These are phyloP conservation scores for Glyptemys insculpta DNA, from an alignment of 2,797 vertebrate genomes.

Conservation along the genomic window DNA sequence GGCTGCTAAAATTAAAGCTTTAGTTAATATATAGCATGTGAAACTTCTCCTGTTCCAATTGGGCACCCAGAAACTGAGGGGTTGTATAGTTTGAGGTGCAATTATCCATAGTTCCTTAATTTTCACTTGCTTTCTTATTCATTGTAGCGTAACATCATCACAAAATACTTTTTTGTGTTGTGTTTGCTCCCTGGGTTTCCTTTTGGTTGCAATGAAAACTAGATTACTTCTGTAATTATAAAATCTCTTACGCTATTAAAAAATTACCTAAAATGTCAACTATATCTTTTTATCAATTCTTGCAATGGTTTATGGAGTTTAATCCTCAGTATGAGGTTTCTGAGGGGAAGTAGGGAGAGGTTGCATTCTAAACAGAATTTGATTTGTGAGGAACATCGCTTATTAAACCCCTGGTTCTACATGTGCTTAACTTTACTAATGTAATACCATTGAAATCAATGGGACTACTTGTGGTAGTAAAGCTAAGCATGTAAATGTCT, in stretches of 20 bases:
- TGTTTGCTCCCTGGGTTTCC: not conserved
- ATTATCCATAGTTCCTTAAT: not conserved
- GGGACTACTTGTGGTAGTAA: not conserved
- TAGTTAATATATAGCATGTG: not conserved
- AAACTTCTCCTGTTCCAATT: not conserved
- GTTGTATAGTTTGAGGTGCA: not conserved
- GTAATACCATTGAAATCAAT: not conserved
- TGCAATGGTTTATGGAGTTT: not conserved
- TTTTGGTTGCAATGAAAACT: not conserved
- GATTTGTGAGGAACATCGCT: too few relatives aligned
- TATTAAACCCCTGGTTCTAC: not conserved
- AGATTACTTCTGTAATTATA: not conserved
- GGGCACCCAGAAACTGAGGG: too few relatives aligned
- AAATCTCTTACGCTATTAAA: not conserved
- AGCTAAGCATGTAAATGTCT: too few relatives aligned
- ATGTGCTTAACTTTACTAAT: not conserved
- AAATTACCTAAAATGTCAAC: not conserved
- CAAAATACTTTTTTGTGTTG: not conserved
- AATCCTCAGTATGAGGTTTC: too few relatives aligned
- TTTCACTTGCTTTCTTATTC: not conserved
- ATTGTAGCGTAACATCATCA: not conserved
- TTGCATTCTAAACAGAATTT: too few relatives aligned
- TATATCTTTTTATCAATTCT: not conserved
- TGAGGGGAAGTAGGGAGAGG: too few relatives aligned
- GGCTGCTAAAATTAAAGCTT: not conserved